Evolutionary conservation across 2,888 invertebrate genomes (phyloP).

Genomic region (Noctua janthe): DNA sequence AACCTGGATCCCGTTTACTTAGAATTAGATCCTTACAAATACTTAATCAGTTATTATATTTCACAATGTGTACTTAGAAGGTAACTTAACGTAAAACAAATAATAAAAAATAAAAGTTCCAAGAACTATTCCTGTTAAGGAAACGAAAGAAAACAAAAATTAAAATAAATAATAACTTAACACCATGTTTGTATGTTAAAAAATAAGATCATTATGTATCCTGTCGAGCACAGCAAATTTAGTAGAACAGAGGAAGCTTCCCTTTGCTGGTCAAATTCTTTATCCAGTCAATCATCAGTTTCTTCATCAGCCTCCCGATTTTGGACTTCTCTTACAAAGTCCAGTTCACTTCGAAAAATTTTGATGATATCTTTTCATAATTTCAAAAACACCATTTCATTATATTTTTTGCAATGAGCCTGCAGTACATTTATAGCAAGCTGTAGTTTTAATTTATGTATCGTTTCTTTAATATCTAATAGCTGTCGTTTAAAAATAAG

Average conservation of each 20-base stretch:
- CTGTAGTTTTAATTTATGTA: slow-evolving; percentile 16
- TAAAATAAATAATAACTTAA: no score
- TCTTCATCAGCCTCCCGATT: not conserved
- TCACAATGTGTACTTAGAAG: not conserved
- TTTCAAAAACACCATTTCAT: not conserved
- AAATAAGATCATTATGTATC: not conserved
- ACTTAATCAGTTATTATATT: not conserved
- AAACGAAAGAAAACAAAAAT: no score
- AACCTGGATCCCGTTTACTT: not conserved
- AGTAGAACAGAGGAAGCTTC: not conserved
- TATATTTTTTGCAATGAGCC: not conserved
- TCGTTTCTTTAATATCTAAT: not conserved
- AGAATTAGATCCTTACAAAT: not conserved
- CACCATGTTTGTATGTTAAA: no score
- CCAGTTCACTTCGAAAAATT: not conserved
- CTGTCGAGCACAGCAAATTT: not conserved
- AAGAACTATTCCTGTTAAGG: no score
- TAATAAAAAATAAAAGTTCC: not conserved
- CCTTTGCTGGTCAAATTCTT: not conserved
- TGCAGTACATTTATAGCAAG: not conserved
- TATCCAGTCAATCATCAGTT: not conserved
- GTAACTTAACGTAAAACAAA: no score
- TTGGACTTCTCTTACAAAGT: not conserved
- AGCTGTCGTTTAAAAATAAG: not conserved
- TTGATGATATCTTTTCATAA: not conserved